These are phyloP conservation scores for Thermophis baileyi DNA, from an alignment of 2,113 vertebrate species.

Conservation along the genomic window DNA sequence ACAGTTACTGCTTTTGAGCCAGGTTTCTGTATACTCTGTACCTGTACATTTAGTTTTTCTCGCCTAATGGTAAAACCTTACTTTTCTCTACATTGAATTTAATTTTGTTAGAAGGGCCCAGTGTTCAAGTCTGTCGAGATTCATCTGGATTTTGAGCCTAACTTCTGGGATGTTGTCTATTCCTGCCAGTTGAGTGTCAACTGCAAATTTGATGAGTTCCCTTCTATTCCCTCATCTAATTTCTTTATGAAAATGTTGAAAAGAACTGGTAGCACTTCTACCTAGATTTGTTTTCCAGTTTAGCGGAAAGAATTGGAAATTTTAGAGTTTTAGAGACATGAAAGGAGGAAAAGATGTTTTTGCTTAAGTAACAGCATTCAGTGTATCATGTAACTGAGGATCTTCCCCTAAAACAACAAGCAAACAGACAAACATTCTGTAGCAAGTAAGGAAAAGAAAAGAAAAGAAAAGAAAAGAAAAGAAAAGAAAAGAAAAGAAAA, in stretches of 20 bases:
- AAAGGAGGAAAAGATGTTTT: background rate
- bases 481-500: too few species aligned
- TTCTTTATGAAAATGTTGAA: background rate
- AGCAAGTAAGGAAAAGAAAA: too few species aligned
- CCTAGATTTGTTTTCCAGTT: background rate
- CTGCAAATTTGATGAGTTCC: background rate
- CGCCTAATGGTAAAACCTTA: background rate
- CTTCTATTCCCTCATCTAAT: background rate
- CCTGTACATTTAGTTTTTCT: background rate
- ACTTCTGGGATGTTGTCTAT: background rate
- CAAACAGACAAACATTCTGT: background rate
- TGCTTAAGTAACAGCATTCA: background rate
- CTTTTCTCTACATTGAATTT: background rate
- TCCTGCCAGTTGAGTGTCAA: background rate
- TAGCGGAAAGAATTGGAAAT: background rate
- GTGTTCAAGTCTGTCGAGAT: background rate
- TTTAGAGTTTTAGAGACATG: background rate
- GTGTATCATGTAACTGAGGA: background rate
- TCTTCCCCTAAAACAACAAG: background rate
- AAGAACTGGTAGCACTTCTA: background rate
- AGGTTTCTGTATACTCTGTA: background rate
- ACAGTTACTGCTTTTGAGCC: background rate
- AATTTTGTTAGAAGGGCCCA: background rate
- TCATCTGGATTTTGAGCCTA: background rate
- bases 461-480: too few species aligned